phyloP scores from a whole-genome alignment of 2,113 vertebrate species.

The Crotalus tigris region DNA sequence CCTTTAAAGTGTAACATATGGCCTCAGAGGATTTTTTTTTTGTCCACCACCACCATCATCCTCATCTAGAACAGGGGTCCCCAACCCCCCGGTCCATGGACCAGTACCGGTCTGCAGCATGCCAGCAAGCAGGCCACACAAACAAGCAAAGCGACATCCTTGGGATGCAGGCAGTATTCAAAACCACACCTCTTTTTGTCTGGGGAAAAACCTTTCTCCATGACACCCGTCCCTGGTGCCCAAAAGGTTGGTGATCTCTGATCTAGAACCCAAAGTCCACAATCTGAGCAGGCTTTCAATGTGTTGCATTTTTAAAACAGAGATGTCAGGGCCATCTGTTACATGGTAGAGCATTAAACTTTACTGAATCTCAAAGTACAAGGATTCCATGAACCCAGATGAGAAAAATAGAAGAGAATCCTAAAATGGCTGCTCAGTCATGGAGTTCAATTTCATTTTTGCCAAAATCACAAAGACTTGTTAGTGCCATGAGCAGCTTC shows the following conservation, averaged over 20 bases:
- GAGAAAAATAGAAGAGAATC: slow-evolving; percentile 36
- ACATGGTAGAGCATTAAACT: neutral
- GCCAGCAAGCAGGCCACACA: too few species aligned
- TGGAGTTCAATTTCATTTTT: slow-evolving; percentile 71
- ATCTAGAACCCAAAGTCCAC: neutral
- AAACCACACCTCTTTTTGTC: too few species aligned
- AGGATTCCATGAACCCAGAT: slow-evolving; percentile 18
- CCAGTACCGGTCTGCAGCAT: too few species aligned
- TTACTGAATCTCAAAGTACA: neutral
- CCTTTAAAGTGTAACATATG: neutral
- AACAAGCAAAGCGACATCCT: too few species aligned
- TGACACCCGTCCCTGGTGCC: too few species aligned
- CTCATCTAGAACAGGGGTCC: too few species aligned
- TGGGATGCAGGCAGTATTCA: too few species aligned
- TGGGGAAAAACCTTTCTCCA: too few species aligned
- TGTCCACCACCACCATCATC: neutral
- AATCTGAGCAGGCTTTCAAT: neutral
- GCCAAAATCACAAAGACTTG: slow-evolving; percentile 61
- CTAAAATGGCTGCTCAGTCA: slow-evolving; percentile 53
- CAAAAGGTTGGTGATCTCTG: too few species aligned
- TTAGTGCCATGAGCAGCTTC: slow-evolving; percentile 66
- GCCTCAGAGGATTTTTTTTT: neutral
- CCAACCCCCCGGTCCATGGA: too few species aligned
- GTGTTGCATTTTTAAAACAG: neutral
- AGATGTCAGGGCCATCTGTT: neutral